Base-by-base conservation (phyloP, 2,888 invertebrate genomes). In the Agrochola macilenta region DNA sequence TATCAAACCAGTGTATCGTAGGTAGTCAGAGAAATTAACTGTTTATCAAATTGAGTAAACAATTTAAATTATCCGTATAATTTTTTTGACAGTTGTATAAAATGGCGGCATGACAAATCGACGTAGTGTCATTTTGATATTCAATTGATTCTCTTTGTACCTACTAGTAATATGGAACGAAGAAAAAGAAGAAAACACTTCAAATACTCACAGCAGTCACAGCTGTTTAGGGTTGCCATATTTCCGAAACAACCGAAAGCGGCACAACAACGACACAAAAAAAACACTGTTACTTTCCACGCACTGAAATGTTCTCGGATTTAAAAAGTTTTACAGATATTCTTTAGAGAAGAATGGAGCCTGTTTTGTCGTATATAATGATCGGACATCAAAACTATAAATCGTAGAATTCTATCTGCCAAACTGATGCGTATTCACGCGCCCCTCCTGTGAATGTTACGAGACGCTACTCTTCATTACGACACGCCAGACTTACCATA, bases 391-490 rank as follows among this genome's bases (percentile, higher is more conserved):
- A 89, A 83, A 87, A 81, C 79, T 81, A 76, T 87, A 81, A 86
- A 87, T 86, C 79, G 81, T 79, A 74, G 80, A 83, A 83, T 84
- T 87, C 76, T 84, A 86, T 85, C 89, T 83, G 86, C 72, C 82
- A 87, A 90, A 90, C 89, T 79, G 87, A 87, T 83, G 86, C 71
- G 76, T 66, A 84, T 82, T 87, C 82, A 75, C 83, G 87, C 89
- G 90, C 90, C 90, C 87, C 91, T 89, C 85, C 86, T 71, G 82
- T 81, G 57, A 35, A 64, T 80, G 77, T 92, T 93, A 91, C 91
- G 90, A 91, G 88, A 92, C 87, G 79, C 85, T 88, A 89, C 89
- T 89, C 79, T 81, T 88, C 78, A 91, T 94, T 93, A 90, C 93
- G 89, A 91, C 90, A 93, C 85, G 61, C 64, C 76, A 88, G 91